Percentiles rank a stretch among this genome's conserved stretches.
These are phyloP conservation scores for Paramormyrops hopkinsi DNA, from an alignment of 2,797 vertebrate species.

Conservation along the genomic window DNA sequence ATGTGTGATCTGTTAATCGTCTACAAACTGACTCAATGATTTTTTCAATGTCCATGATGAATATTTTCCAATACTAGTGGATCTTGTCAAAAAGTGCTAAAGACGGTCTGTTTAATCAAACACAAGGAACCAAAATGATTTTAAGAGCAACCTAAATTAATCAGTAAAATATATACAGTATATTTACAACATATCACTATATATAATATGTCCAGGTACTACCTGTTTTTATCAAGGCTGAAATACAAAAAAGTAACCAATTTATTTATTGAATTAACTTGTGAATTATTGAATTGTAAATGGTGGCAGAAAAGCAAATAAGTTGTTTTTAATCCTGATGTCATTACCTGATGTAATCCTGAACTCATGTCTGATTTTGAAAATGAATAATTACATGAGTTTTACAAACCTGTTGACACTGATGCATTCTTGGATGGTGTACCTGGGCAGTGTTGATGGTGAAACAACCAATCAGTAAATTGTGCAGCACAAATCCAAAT, in stretches of 20 bases:
- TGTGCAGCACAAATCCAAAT: neutral
- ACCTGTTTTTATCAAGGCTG: neutral
- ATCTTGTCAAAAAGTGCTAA: neutral
- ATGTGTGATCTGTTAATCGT: neutral
- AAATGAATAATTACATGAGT: neutral
- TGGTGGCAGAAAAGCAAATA: neutral
- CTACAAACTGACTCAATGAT: neutral
- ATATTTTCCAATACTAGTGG: neutral
- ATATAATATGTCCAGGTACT: neutral
- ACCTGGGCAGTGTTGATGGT: neutral
- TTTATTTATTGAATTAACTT: neutral
- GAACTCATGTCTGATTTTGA: neutral
- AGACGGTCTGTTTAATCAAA: neutral
- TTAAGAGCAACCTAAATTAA: neutral
- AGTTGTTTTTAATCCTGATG: neutral
- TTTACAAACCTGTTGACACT: neutral
- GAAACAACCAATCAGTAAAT: neutral
- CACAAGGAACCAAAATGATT: neutral
- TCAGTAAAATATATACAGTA: neutral
- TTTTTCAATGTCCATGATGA: neutral
- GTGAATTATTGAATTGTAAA: neutral
- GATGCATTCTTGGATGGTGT: neutral
- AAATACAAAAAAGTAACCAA: neutral
- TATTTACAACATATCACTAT: neutral
- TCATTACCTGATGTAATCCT: neutral